phyloP scores from a whole-genome alignment of 2,888 invertebrate species.

The Tipula vernalis region DNA sequence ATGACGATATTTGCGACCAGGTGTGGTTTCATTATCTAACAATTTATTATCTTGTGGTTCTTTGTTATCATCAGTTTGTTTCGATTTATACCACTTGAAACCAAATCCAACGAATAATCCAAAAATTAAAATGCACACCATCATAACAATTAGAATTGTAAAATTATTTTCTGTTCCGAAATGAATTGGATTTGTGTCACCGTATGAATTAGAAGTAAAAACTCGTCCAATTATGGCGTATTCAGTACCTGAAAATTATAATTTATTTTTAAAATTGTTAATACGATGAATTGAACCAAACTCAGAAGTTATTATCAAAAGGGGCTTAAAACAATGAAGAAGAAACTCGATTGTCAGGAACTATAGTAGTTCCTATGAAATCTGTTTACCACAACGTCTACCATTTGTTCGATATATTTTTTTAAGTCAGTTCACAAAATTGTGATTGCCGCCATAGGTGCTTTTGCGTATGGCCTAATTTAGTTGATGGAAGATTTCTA shows the following conservation, averaged over 20 bases:
- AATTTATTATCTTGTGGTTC: conserved; percentile 22
- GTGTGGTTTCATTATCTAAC: background rate
- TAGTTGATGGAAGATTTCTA: too few relatives aligned
- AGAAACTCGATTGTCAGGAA: too few relatives aligned
- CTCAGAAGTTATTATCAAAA: too few relatives aligned
- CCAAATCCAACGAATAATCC: conserved; percentile 28
- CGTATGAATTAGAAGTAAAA: conserved; percentile 46
- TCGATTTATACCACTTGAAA: conserved; percentile 21
- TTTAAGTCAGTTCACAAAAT: too few relatives aligned
- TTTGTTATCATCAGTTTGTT: conserved; percentile 21
- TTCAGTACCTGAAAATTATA: conserved; percentile 36
- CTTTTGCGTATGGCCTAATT: too few relatives aligned
- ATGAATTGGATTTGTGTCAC: conserved; percentile 36
- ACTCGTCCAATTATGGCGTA: conserved; percentile 55
- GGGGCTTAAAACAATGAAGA: too few relatives aligned
- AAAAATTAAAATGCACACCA: conserved; percentile 17
- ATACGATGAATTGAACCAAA: too few relatives aligned
- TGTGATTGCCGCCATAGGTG: too few relatives aligned
- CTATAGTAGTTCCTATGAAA: too few relatives aligned
- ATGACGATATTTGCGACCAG: conserved; percentile 40
- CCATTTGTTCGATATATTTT: too few relatives aligned
- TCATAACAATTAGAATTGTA: background rate
- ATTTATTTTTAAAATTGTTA: too few relatives aligned
- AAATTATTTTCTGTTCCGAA: conserved; percentile 32
- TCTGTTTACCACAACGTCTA: too few relatives aligned